These are phyloP conservation scores for Enteromius treurensis DNA, from an alignment of 2,797 vertebrate species.

Conservation along the genomic window DNA sequence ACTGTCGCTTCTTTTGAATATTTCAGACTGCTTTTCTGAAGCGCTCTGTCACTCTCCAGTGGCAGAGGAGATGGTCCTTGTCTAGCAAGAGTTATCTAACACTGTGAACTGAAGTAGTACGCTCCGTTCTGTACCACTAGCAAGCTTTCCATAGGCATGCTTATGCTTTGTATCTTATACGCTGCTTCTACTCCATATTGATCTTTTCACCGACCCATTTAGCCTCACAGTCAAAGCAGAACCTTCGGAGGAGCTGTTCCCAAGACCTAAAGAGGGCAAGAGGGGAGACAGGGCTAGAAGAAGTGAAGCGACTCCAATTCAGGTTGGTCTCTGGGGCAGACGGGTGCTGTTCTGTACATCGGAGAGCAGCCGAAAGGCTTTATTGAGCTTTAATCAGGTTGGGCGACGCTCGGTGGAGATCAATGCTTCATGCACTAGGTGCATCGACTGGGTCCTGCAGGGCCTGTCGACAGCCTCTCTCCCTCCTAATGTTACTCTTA, in stretches of 20 bases:
- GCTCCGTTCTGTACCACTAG: not conserved
- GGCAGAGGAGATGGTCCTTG: constrained; percentile 62
- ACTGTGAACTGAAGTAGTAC: constrained; percentile 23
- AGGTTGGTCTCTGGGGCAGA: constrained; percentile 67
- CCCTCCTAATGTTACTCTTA: constrained; percentile 84
- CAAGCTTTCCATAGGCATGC: not conserved
- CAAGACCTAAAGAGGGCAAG: constrained; percentile 29
- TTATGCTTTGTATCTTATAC: not conserved
- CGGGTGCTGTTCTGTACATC: constrained; percentile 66
- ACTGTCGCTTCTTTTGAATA: constrained; percentile 74
- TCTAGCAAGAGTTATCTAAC: constrained; percentile 34
- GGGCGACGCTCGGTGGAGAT: constrained; percentile 76
- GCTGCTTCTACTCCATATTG: constrained; percentile 64
- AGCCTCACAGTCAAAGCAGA: constrained; percentile 64
- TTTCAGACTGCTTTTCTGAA: constrained; percentile 71
- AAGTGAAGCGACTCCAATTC: constrained; percentile 57
- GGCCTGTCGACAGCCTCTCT: constrained; percentile 78
- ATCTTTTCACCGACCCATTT: constrained; percentile 73
- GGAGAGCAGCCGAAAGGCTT: constrained; percentile 69
- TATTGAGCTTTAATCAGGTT: constrained; percentile 82
- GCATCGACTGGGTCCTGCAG: constrained; percentile 78
- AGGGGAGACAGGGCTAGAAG: constrained; percentile 17
- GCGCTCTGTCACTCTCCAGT: constrained; percentile 69
- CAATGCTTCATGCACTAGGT: constrained; percentile 79
- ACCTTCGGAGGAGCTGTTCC: constrained; percentile 19